Evolutionary conservation across 2,113 vertebrate genomes (phyloP).

Genomic region (Lipotes vexillifer): DNA sequence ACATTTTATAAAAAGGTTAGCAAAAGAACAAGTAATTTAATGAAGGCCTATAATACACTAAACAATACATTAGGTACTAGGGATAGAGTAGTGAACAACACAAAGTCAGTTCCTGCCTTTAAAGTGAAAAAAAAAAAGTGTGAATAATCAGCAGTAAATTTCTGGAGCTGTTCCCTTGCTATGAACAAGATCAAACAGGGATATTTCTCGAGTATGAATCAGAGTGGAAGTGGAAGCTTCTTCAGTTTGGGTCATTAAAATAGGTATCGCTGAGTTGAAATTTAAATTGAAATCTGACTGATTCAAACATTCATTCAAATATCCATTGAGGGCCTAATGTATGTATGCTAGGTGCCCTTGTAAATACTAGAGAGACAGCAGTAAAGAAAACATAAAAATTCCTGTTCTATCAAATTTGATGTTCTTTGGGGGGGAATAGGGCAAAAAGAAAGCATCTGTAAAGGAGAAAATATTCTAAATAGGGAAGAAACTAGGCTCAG

Average conservation of each 20-base stretch:
- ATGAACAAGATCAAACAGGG: background rate
- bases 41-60: background rate
- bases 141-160: background rate
- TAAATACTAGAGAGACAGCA: no score
- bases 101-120: background rate
- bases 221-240: background rate
- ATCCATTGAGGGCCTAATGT: background rate
- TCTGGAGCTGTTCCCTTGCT: background rate
- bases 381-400: background rate
- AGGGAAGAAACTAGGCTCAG: background rate
- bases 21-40: background rate
- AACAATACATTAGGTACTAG: background rate
- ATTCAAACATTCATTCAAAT: background rate
- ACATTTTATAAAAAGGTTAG: background rate
- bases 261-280: background rate
- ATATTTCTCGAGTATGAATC: background rate
- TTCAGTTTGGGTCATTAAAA: background rate
- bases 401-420: background rate
- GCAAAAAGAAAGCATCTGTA: background rate
- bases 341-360: background rate
- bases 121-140: background rate
- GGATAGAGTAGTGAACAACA: background rate
- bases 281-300: background rate
- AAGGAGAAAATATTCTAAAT: background rate
- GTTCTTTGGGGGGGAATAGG: background rate